Evolutionary conservation across 2,888 invertebrate genomes (phyloP).

Genomic region (Embidobia sp.): DNA sequence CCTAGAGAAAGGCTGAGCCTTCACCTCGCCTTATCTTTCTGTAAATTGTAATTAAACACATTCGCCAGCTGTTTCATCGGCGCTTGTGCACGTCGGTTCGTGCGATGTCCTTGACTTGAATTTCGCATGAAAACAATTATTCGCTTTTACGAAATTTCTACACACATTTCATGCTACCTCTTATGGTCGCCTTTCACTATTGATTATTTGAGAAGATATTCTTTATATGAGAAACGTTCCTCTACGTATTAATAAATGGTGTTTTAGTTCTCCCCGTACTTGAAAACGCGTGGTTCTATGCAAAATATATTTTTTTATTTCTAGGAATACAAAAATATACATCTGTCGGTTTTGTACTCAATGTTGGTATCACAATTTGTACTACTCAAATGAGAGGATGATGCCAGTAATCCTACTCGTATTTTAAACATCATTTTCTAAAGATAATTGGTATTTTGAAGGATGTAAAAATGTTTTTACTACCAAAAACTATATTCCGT

Average conservation of each 20-base stretch:
- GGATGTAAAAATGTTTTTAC: no score
- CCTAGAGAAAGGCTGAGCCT: slow-evolving; percentile 66
- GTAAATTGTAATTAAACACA: slow-evolving; percentile 63
- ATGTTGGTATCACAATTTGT: no score
- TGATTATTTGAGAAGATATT: slow-evolving; percentile 43
- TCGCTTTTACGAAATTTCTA: slow-evolving; percentile 63
- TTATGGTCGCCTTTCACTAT: slow-evolving; percentile 43
- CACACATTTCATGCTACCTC: slow-evolving; percentile 36
- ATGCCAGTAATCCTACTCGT: no score
- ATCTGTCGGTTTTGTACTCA: neutral
- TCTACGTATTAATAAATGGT: slow-evolving; percentile 2
- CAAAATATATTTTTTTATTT: no score
- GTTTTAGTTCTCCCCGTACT: neutral
- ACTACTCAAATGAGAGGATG: no score
- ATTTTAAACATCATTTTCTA: no score
- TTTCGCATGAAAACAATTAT: slow-evolving; percentile 64
- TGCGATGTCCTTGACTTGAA: slow-evolving; percentile 62
- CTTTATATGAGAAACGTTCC: slow-evolving; percentile 25
- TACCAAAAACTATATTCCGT: no score
- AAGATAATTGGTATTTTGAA: no score
- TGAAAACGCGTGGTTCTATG: no score
- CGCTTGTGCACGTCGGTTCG: slow-evolving; percentile 36
- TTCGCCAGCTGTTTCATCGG: slow-evolving; percentile 62
- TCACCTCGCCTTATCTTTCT: slow-evolving; percentile 63
- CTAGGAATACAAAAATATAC: neutral